Base-by-base conservation (phyloP, 2,113 vertebrate genomes). In the Pampusana beccarii region DNA sequence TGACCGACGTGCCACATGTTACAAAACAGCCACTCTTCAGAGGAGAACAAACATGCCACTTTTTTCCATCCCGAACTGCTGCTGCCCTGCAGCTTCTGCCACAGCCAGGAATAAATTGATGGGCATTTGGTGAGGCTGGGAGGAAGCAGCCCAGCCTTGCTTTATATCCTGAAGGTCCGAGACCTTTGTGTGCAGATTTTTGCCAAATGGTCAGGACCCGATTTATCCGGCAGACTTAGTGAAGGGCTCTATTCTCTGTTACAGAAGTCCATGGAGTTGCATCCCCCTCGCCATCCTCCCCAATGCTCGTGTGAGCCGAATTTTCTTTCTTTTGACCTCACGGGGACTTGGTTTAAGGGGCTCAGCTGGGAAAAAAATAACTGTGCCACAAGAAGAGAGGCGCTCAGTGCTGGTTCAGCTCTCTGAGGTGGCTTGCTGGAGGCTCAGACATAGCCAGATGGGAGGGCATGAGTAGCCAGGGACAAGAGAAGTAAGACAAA, bases 251-350 rank as follows among this genome's bases (percentile, higher is more conserved):
- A 28, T 80, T 94, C 72, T 42, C 26, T 33, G 20, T 53, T 57
- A 21, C 73, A 88, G 36, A 6, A 40, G 15, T 5, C 53, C 31
- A 7, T 11, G n/a, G 62, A 73, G 28, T 20, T 24, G 40, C 29
- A 58, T 20, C 11, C 16, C 0, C 0, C 17, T 24, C 46, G 83
- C 34, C 2, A 1, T 48, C 53, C 56, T 84, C 31, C 14, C 15
- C 0, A 0, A 33, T 80, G 44, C 40, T 73, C 6, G 0, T 6
- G 21, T 46, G 17, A 46, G 18, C 44, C 18, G 9, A 19, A 46
- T 46, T 36, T 53, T 69, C 40, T 83, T 88, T 54, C 58, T 73
- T 90, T 50, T 29, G 28, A 40, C 40, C 28, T 77, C 33, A 18
- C 4, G 23, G 48, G 0, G 6, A 86, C 17, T 58, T 62, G 44